Evolutionary conservation across 2,113 vertebrate genomes (phyloP), one percentile per base, ranked within the genome.

Genomic region (Panthera tigris): DNA sequence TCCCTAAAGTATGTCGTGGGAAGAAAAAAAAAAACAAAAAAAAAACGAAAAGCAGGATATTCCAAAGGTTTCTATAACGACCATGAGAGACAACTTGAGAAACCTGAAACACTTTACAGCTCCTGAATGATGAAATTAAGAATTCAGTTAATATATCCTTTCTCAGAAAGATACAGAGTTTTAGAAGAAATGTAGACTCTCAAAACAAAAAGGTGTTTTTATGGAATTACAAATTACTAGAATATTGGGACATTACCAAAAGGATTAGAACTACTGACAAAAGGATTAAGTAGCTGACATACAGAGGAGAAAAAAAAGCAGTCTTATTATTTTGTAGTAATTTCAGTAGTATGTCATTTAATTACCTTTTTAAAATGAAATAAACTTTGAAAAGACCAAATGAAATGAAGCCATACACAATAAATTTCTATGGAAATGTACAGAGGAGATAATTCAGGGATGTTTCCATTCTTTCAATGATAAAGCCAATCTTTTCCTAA

Each of bases 161-260:
- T 94, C 71, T 93, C 33, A 66, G 66, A 91, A 88, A 96, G 66
- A 79, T 78, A 96, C 45, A 89, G 57, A 90, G 41, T 82, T 65
- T 76, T 63, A 86, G 48, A 45, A 91, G 41, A 96, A 90, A 76
- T 78, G 84, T 4, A 91, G 61, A 89, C 50, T 71, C 19, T 88
- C n/a, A 89, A 93, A 94, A 92, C 48, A 96, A 81, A 96, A 86
- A 95, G 36, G 52, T 86, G 41, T 92, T 89, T 89, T 41, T 96
- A 94, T 15, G 7, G 29, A 68, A 73, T 73, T 87, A 93, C n/a
- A 74, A 87, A 92, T 39, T 83, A 95, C 52, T 89, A 52, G 23
- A 85, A 63, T 85, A 84, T 11, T 91, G 57, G 71, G 65, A 63
- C 8, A 79, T 78, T 95, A 96, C 9, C 52, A 79, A 90, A 94